These are phyloP conservation scores for Aphodius granarius DNA, from an alignment of 2,888 invertebrate species.

Conservation along the genomic window DNA sequence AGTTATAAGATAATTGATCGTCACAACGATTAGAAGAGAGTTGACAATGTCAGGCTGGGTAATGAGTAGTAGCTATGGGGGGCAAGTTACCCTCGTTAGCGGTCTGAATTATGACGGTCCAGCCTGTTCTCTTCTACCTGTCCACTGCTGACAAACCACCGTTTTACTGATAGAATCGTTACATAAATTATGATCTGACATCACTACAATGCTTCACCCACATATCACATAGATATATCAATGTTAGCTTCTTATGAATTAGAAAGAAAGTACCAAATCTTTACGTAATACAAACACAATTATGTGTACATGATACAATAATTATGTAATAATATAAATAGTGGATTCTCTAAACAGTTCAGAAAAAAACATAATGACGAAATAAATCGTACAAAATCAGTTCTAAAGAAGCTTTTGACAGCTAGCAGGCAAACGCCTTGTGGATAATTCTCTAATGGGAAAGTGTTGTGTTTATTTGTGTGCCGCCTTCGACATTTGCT, in stretches of 20 bases:
- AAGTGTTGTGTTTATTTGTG: conserved; percentile 26
- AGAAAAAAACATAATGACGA: no score
- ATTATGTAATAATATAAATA: no score
- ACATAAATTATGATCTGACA: conserved; percentile 11
- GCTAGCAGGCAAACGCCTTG: neutral
- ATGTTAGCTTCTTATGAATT: neutral
- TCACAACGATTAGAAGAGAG: neutral
- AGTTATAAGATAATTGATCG: neutral
- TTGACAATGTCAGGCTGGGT: conserved; percentile 2
- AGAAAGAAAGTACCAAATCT: no score
- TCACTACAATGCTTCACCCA: neutral
- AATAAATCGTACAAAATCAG: no score
- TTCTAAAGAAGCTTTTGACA: no score
- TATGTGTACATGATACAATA: no score
- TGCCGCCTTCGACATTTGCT: conserved; percentile 21
- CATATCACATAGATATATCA: neutral
- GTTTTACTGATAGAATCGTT: conserved; percentile 26
- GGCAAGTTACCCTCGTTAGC: conserved; percentile 30
- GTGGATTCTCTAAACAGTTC: no score
- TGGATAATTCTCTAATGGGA: conserved; percentile 18
- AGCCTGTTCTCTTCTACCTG: conserved; percentile 27
- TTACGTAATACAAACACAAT: no score
- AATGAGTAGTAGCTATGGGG: conserved; percentile 19
- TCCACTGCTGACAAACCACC: conserved; percentile 29
- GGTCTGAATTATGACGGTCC: conserved; percentile 30